phyloP scores from a whole-genome alignment of 37 sponge, comb jelly and placozoan genomes.

The Chondrilla cf. caribensis region DNA sequence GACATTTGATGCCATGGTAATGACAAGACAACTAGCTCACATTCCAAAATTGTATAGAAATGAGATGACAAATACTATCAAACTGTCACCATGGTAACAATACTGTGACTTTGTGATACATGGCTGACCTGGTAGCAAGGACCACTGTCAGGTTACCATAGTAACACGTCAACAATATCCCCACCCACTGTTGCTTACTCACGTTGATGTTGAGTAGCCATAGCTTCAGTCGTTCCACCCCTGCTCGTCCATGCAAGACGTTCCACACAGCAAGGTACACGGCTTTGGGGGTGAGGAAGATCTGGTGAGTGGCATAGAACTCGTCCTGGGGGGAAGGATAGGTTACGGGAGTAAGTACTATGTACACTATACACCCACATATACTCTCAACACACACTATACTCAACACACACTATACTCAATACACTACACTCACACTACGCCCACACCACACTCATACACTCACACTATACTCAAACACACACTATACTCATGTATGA shows the following conservation, averaged over 20 bases:
- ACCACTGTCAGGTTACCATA: too few relatives aligned
- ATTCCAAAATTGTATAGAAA: too few relatives aligned
- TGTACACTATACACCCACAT: background rate
- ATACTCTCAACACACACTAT: background rate
- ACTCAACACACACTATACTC: background rate
- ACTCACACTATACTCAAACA: background rate
- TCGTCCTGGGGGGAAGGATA: slow-evolving; percentile 43
- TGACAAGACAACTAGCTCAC: too few relatives aligned
- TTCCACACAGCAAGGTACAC: slow-evolving; percentile 82
- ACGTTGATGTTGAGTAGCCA: slow-evolving; percentile 86
- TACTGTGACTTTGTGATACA: too few relatives aligned
- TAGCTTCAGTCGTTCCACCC: slow-evolving; percentile 53
- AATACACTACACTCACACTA: background rate
- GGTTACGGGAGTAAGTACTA: background rate
- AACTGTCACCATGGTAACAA: too few relatives aligned
- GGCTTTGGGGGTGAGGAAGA: slow-evolving; percentile 66
- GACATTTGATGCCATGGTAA: background rate
- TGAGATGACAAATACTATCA: too few relatives aligned
- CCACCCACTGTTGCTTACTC: too few relatives aligned
- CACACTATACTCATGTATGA: background rate
- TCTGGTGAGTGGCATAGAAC: slow-evolving; percentile 82
- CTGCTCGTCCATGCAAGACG: slow-evolving; percentile 52
- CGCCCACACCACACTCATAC: background rate
- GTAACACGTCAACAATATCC: too few relatives aligned
- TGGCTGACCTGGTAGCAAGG: too few relatives aligned